These are phyloP conservation scores for Daubentonia madagascariensis DNA, from an alignment of 2,113 vertebrate genomes.

Conservation along the genomic window DNA sequence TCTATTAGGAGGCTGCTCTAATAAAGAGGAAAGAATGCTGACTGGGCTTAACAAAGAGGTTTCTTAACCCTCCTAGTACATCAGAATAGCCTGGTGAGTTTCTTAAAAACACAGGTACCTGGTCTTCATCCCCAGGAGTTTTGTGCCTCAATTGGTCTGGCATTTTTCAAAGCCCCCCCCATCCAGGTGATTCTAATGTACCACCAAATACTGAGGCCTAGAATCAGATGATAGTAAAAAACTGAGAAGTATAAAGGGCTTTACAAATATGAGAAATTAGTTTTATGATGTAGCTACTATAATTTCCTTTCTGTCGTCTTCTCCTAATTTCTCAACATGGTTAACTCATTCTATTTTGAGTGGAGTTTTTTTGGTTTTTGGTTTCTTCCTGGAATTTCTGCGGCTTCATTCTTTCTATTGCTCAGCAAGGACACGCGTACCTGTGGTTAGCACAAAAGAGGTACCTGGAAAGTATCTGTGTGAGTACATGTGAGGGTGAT, in stretches of 20 bases:
- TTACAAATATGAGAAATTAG: neutral
- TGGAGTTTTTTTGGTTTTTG: neutral
- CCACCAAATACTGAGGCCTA: neutral
- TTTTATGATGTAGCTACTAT: neutral
- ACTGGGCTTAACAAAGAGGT: neutral
- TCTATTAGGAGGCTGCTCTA: neutral
- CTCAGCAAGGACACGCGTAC: neutral
- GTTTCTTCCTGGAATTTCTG: neutral
- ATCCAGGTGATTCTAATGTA: neutral
- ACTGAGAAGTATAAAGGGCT: neutral
- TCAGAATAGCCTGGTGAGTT: neutral
- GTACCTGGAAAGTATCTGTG: neutral
- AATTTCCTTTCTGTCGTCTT: neutral
- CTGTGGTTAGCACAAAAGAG: neutral
- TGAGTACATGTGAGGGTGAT: neutral
- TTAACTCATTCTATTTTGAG: neutral
- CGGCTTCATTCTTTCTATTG: neutral
- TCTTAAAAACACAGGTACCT: neutral
- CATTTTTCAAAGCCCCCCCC: neutral
- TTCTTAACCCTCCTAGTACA: neutral
- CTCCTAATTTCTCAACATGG: neutral
- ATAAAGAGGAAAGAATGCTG: neutral
- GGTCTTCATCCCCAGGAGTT: neutral
- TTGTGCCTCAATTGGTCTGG: neutral
- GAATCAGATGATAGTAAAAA: neutral